Evolutionary conservation across 92 coral and sea anemone genomes (phyloP).

Genomic region (Parazoanthus swiftii): DNA sequence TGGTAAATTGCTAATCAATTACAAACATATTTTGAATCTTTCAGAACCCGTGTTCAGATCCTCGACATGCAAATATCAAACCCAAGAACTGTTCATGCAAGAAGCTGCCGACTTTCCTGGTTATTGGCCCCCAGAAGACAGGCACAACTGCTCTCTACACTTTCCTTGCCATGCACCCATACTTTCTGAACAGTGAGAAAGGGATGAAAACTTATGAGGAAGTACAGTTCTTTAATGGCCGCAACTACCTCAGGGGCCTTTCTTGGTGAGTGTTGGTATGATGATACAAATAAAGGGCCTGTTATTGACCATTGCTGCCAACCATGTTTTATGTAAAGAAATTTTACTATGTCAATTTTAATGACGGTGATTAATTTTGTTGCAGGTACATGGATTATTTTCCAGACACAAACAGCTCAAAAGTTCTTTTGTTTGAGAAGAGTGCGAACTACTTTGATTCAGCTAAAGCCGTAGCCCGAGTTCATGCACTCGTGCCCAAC

Average conservation of each 20-base stretch:
- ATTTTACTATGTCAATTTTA: too few relatives aligned
- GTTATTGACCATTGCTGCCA: too few relatives aligned
- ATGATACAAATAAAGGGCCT: too few relatives aligned
- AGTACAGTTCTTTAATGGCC: slow-evolving; percentile 91
- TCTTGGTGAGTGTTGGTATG: slow-evolving; percentile 67
- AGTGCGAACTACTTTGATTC: slow-evolving; percentile 95
- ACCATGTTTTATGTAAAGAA: too few relatives aligned
- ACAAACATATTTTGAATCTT: background rate
- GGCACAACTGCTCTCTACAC: slow-evolving; percentile 94
- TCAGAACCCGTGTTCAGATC: slow-evolving; percentile 87
- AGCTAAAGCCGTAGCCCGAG: slow-evolving; percentile 68
- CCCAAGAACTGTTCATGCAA: slow-evolving; percentile 61
- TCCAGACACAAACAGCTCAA: slow-evolving; percentile 66
- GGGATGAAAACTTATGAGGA: slow-evolving; percentile 85
- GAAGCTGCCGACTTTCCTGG: slow-evolving; percentile 79
- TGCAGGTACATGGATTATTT: slow-evolving; percentile 91
- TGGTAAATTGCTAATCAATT: background rate
- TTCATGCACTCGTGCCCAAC: slow-evolving; percentile 71
- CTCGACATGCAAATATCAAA: slow-evolving; percentile 80
- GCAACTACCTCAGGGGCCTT: slow-evolving; percentile 78
- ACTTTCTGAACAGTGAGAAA: slow-evolving; percentile 64
- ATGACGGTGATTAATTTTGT: background rate
- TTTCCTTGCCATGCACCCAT: slow-evolving; percentile 88
- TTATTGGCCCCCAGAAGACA: slow-evolving; percentile 96
- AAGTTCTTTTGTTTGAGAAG: slow-evolving; percentile 86